Conservation (phyloP, 37 sponge, comb jelly and placozoan genomes). For the Aplysina aerophoba region DNA sequence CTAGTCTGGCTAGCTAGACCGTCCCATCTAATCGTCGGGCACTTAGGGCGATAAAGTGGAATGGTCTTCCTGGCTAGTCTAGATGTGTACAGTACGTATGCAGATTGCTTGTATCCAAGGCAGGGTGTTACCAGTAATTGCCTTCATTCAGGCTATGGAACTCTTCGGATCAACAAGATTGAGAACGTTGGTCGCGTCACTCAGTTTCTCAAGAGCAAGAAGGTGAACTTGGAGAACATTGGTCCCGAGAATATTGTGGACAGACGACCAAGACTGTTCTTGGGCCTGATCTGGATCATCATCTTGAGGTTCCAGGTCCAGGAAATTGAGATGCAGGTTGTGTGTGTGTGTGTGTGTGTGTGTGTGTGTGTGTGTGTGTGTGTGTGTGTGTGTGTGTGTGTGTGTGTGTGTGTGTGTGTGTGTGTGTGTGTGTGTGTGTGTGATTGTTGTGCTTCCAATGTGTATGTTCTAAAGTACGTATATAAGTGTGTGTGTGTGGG, state of each 20-base stretch:
- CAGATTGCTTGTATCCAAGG: background rate
- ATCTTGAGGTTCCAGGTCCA: constrained; percentile 86
- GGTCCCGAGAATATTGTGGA: constrained; percentile 98
- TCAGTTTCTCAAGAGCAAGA: constrained; percentile 83
- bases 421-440: too few relatives aligned
- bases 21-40: too few relatives aligned
- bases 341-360: too few relatives aligned
- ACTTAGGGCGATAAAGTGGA: too few relatives aligned
- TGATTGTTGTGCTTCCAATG: too few relatives aligned
- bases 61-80: too few relatives aligned
- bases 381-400: too few relatives aligned
- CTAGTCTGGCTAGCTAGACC: too few relatives aligned
- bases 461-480: background rate
- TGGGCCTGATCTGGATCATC: constrained; percentile 96
- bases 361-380: too few relatives aligned
- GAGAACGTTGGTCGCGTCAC: constrained; percentile 91
- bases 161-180: constrained; percentile 92
- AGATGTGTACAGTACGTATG: too few relatives aligned
- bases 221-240: constrained; percentile 89
- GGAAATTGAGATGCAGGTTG: constrained; percentile 80
- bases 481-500: background rate
- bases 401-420: too few relatives aligned
- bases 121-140: background rate
- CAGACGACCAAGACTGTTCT: constrained; percentile 83
- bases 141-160: constrained; percentile 60